Evolutionary conservation across 2,888 invertebrate genomes (phyloP).

Genomic region (Formica aserva): DNA sequence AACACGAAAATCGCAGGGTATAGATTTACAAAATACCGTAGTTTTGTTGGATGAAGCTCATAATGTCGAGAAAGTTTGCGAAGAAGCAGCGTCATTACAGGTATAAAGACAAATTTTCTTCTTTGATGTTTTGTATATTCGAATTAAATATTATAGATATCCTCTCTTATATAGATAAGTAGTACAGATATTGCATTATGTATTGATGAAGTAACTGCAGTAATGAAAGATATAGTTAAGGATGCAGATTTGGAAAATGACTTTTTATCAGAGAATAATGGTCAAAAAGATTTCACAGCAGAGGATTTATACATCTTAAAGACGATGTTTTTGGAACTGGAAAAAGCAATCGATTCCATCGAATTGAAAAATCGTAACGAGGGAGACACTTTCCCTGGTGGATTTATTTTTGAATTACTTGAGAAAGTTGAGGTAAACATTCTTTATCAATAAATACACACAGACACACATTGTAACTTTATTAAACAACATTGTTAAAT

Average conservation of each 20-base stretch:
- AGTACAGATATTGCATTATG: slow-evolving; percentile 96
- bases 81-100: slow-evolving; percentile 94
- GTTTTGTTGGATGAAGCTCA: slow-evolving; percentile 99
- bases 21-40: slow-evolving; percentile 91
- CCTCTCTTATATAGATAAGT: slow-evolving; percentile 87
- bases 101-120: slow-evolving; percentile 66
- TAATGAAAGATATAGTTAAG: slow-evolving; percentile 87
- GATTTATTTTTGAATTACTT: slow-evolving; percentile 92
- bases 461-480: background rate
- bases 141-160: slow-evolving; percentile 25
- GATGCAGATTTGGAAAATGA: slow-evolving; percentile 76
- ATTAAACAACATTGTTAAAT: slow-evolving; percentile 17
- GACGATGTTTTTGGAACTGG: slow-evolving; percentile 92
- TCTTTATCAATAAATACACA: background rate
- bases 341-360: slow-evolving; percentile 91
- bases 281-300: slow-evolving; percentile 92
- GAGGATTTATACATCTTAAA: slow-evolving; percentile 93
- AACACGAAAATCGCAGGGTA: slow-evolving; percentile 91
- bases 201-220: slow-evolving; percentile 95
- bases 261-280: slow-evolving; percentile 84
- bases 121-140: background rate
- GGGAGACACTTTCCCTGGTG: slow-evolving; percentile 91
- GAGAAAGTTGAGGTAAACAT: slow-evolving; percentile 88
- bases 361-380: slow-evolving; percentile 87
- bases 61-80: slow-evolving; percentile 98